These are phyloP conservation scores for Esperia sulphurella DNA, from an alignment of 2,888 invertebrate species.

Conservation along the genomic window DNA sequence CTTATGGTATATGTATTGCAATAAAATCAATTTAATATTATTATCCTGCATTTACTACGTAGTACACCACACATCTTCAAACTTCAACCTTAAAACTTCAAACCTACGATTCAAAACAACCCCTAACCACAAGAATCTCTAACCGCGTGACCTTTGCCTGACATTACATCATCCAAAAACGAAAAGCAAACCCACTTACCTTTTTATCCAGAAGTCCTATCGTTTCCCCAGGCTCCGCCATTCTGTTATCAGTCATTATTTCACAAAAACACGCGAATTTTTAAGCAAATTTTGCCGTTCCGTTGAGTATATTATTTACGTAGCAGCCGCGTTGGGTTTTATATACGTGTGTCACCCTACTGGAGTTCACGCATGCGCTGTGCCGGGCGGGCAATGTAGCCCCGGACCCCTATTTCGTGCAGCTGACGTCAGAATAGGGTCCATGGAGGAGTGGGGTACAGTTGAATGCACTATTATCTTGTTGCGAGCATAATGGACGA, in stretches of 20 bases:
- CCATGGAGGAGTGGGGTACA: constrained; percentile 1
- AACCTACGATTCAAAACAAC: constrained; percentile 20
- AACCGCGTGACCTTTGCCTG: constrained; percentile 56
- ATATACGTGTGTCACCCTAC: constrained; percentile 33
- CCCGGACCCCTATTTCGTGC: constrained; percentile 39
- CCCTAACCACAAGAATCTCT: too few relatives aligned
- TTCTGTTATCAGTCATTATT: constrained; percentile 50
- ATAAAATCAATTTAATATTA: not conserved
- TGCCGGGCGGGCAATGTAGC: constrained; percentile 29
- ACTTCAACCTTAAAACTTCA: constrained; percentile 20
- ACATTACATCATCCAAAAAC: constrained; percentile 42
- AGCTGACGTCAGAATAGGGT: constrained; percentile 12
- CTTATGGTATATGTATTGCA: too few relatives aligned
- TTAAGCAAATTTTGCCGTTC: not conserved
- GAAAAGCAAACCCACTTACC: constrained; percentile 41
- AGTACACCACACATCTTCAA: constrained; percentile 11
- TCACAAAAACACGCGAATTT: constrained; percentile 12
- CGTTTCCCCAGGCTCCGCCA: constrained; percentile 47
- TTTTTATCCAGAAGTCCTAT: constrained; percentile 62
- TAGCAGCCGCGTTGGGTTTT: not conserved
- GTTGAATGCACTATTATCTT: too few relatives aligned
- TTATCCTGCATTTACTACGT: not conserved
- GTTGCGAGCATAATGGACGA: not conserved
- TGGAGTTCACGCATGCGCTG: constrained; percentile 41
- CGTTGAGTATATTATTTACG: not conserved